Evolutionary conservation across 2,113 vertebrate species (phyloP).

Genomic region (Tyrannus savana): DNA sequence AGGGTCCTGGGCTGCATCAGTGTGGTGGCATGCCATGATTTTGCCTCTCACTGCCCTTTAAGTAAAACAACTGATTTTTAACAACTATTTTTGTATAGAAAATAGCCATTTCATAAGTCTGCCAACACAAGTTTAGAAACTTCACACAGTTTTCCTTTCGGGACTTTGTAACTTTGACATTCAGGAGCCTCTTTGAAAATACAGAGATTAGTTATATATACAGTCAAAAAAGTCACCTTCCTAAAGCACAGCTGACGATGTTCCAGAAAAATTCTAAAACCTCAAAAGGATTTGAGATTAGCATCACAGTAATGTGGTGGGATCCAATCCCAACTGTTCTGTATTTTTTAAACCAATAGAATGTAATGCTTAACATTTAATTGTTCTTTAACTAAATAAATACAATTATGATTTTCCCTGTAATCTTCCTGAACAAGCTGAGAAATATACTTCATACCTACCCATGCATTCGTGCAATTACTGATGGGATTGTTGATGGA

Average conservation of each 20-base stretch:
- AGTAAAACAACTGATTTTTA: not conserved
- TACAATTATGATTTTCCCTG: conserved; percentile 9
- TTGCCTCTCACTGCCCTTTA: not conserved
- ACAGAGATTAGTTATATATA: not conserved
- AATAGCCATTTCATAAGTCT: not conserved
- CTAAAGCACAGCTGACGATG: accelerated
- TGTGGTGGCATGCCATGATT: not conserved
- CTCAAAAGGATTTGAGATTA: not conserved
- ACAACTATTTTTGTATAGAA: not conserved
- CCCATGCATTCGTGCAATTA: conserved; percentile 66
- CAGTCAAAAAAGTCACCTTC: not conserved
- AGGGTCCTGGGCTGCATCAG: not conserved
- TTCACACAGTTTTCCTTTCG: not conserved
- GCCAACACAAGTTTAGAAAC: not conserved
- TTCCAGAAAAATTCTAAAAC: not conserved
- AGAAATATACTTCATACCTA: conserved; percentile 69
- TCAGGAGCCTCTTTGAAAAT: not conserved
- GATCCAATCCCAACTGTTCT: not conserved
- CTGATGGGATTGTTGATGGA: conserved; percentile 48
- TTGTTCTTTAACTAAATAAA: conserved; percentile 50
- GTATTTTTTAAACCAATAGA: not conserved
- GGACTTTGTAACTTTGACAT: not conserved
- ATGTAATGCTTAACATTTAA: conserved; percentile 28
- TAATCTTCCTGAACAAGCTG: conserved; percentile 23
- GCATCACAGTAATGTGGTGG: not conserved